Conservation (phyloP, 2,888 invertebrate species). For the Altica lythri region DNA sequence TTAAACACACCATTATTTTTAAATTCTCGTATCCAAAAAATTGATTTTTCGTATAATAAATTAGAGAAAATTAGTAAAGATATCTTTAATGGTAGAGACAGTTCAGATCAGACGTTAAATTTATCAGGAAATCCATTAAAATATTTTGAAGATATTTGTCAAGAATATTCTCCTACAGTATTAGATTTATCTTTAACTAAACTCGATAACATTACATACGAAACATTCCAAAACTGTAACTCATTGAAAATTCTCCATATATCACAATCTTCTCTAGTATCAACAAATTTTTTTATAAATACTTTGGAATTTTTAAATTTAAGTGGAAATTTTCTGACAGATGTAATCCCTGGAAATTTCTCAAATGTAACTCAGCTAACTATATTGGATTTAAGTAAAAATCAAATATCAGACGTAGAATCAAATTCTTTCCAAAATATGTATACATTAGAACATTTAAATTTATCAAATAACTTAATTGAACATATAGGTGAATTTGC, state of each 20-base stretch:
- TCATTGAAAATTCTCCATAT: not conserved
- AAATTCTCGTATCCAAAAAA: not conserved
- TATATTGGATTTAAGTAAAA: not conserved
- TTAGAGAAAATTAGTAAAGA: not conserved
- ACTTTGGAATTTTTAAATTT: no score
- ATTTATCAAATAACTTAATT: conserved; percentile 4
- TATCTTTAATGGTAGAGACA: not conserved
- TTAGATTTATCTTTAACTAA: not conserved
- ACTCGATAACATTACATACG: not conserved
- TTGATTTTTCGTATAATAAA: not conserved
- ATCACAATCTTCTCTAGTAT: not conserved
- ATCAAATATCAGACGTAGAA: not conserved
- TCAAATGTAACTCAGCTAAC: no score
- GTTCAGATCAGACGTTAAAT: not conserved
- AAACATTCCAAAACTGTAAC: not conserved
- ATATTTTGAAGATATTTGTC: not conserved
- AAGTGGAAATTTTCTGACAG: no score
- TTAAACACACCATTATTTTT: not conserved
- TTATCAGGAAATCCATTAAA: not conserved
- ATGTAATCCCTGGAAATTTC: no score
- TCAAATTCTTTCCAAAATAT: not conserved
- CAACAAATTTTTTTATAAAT: no score
- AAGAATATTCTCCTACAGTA: not conserved
- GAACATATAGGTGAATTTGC: not conserved
- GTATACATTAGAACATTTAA: not conserved